phyloP scores from a whole-genome alignment of 2,113 vertebrate species.

The Zootoca vivipara region DNA sequence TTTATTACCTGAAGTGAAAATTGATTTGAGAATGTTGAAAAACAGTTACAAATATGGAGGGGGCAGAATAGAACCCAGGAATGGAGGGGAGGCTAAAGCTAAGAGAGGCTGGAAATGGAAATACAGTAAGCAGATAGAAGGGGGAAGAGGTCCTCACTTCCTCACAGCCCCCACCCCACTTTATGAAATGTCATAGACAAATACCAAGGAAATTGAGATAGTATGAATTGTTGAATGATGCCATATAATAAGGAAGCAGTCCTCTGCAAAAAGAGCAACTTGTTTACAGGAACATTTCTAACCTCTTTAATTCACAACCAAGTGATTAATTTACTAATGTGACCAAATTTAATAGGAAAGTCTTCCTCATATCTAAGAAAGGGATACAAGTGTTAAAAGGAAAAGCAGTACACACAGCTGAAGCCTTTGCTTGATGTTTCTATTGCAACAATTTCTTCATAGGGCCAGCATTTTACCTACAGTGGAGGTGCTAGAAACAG shows the following conservation, averaged over 20 bases:
- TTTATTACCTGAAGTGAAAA: no score
- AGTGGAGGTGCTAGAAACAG: no score
- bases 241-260: background rate
- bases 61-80: no score
- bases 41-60: no score
- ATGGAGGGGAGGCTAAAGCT: no score
- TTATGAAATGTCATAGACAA: background rate
- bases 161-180: background rate
- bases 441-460: background rate
- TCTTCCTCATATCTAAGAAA: background rate
- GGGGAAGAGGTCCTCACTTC: background rate
- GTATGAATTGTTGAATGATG: background rate
- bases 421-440: background rate
- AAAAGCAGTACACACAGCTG: background rate
- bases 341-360: background rate
- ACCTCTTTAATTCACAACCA: background rate
- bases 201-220: background rate
- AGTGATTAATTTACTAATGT: background rate
- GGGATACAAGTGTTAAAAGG: background rate
- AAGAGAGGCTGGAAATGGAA: background rate
- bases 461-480: background rate
- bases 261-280: background rate
- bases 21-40: no score
- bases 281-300: background rate
- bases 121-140: background rate